Evolutionary conservation across 1,140 invertebrate species (phyloP).

Genomic region (Caenorhabditis latens): DNA sequence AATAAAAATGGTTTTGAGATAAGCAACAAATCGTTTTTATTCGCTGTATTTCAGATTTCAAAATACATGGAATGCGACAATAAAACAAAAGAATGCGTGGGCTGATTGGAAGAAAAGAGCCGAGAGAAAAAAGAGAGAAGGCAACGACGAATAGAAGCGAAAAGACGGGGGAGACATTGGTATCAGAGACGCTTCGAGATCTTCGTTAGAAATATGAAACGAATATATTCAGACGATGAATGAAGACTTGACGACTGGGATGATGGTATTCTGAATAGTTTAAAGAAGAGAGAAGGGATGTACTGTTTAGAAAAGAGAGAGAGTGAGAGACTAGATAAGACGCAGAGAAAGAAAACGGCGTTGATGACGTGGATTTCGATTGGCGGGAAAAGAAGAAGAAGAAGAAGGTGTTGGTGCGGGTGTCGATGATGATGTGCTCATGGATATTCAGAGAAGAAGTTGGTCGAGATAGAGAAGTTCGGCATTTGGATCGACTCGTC

Average conservation of each 20-base stretch:
- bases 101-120: background rate
- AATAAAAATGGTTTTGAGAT: too few species aligned
- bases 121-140: slow-evolving; percentile 27
- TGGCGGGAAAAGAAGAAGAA: background rate
- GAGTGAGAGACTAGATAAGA: slow-evolving; percentile 47
- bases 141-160: background rate
- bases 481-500: slow-evolving; percentile 41
- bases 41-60: slow-evolving; percentile 39
- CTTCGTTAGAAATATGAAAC: slow-evolving; percentile 53
- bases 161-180: background rate
- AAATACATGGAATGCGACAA: slow-evolving; percentile 47
- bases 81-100: slow-evolving; percentile 1
- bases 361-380: slow-evolving; percentile 22
- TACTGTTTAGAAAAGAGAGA: slow-evolving; percentile 11
- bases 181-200: slow-evolving; percentile 10
- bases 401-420: background rate
- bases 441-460: slow-evolving; percentile 16
- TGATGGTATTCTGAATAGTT: background rate
- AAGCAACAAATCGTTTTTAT: slow-evolving; percentile 46
- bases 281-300: background rate
- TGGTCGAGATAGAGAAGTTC: slow-evolving; percentile 46
- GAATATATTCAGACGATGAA: slow-evolving; percentile 1
- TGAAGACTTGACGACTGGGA: slow-evolving; percentile 30
- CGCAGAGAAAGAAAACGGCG: slow-evolving; percentile 32
- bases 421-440: background rate